Evolutionary conservation across 2,797 vertebrate genomes (phyloP), one percentile per base, ranked within the genome.

Genomic region (Chelmon rostratus): DNA sequence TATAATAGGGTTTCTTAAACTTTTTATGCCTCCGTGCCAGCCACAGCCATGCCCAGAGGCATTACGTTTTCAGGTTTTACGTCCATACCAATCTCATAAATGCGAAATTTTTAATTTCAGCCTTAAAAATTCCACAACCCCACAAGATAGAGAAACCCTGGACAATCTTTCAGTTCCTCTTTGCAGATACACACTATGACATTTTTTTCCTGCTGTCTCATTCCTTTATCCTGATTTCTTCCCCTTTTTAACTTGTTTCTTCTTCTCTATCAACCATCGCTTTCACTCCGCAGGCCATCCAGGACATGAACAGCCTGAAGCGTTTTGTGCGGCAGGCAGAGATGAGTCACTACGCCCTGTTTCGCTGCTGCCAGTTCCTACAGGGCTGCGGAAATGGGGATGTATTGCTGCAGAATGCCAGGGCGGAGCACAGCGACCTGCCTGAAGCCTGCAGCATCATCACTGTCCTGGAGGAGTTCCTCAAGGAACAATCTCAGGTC

Each of bases 301-400:
- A 99, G 93, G 98, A 99, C 90, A 98, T 98, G 94, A 99, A 99
- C 96, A 98, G 97, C 91, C 94, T 99, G 91, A 99, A 99, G 95
- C 96, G 98, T 38, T 98, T 97, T 49, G 97, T 99, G 90, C 96
- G 96, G 0, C 98, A 99, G 94, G 98, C 98, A 0, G 98, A 99
- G 94, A 98, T 96, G 96, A 99, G 96, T 91, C 98, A 99, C 93
- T 99, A 99, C 0, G 97, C 98, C 50, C 87, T 99, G 86, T 99
- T 98, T 90, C 98, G 97, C 90, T 99, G 98, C 93, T 97, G 95
- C 85, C 93, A 96, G 89, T 99, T 99, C 92, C 96, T 99, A n/a
- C 97, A 96, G 94, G 96, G 95, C 92, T 99, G 98, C 33, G 98
- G 98, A 31, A 99, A 99, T 3, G 97, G 97, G 0, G 97, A 98